These are phyloP conservation scores for Notodonta ziczac DNA, from an alignment of 2,888 invertebrate genomes.

Conservation along the genomic window DNA sequence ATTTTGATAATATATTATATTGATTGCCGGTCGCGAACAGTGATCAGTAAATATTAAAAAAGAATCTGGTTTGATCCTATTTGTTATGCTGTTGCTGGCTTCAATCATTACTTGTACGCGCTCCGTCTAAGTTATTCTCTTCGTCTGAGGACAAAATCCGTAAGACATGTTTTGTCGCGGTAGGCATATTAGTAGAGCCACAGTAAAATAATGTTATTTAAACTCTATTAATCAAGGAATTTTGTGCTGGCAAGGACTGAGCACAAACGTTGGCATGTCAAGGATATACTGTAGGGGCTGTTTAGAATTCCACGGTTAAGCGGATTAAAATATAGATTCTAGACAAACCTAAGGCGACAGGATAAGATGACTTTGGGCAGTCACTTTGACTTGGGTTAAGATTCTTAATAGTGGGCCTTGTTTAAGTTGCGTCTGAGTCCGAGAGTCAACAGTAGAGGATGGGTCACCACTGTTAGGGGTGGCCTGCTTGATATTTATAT, in stretches of 20 bases:
- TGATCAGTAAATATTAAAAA: too few relatives aligned
- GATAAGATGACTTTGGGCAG: constrained; percentile 3
- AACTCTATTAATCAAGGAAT: neutral
- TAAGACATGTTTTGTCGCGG: too few relatives aligned
- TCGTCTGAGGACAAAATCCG: too few relatives aligned
- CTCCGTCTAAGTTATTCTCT: too few relatives aligned
- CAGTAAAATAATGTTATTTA: too few relatives aligned
- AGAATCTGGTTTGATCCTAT: too few relatives aligned
- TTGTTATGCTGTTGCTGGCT: too few relatives aligned
- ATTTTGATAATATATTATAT: too few relatives aligned
- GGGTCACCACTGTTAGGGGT: neutral
- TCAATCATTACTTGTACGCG: too few relatives aligned
- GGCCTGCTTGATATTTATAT: too few relatives aligned
- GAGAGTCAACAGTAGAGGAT: neutral
- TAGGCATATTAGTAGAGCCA: too few relatives aligned
- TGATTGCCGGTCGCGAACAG: too few relatives aligned
- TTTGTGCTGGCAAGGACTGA: neutral
- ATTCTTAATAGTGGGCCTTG: constrained; percentile 1
- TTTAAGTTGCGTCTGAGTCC: constrained; percentile 3
- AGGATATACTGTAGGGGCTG: neutral
- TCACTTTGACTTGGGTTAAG: neutral
- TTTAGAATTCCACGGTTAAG: constrained; percentile 4
- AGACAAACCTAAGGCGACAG: neutral
- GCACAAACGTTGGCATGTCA: neutral
- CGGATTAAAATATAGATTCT: constrained; percentile 1